Evolutionary conservation across 2,113 vertebrate genomes (phyloP).

Genomic region (Pogona vitticeps): DNA sequence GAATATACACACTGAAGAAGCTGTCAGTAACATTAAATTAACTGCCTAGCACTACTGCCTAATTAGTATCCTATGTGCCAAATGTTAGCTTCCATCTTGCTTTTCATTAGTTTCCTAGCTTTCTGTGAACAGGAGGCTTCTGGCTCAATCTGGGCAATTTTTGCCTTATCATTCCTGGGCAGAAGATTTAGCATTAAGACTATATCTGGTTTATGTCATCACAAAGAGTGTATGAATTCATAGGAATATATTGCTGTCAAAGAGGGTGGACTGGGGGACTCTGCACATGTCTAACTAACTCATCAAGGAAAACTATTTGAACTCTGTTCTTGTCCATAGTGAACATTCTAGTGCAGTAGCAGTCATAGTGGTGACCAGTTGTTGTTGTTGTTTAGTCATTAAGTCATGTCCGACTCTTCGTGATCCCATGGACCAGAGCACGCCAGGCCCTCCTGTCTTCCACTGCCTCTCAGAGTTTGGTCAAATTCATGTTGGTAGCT

Average conservation of each 20-base stretch:
- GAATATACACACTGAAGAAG: neutral
- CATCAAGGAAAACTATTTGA: neutral
- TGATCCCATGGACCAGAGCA: too few species aligned
- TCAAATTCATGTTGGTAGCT: too few species aligned
- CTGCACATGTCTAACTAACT: neutral
- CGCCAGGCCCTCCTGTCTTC: too few species aligned
- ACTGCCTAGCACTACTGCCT: conserved; percentile 2
- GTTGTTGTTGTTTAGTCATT: too few species aligned
- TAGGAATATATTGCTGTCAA: neutral
- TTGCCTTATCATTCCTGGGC: neutral
- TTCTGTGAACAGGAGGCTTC: neutral
- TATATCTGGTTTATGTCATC: too few species aligned
- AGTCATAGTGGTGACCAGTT: too few species aligned
- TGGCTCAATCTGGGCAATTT: neutral
- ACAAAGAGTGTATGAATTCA: neutral
- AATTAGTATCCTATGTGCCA: conserved; percentile 31
- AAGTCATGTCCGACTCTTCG: too few species aligned
- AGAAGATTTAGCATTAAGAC: neutral
- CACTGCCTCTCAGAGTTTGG: too few species aligned
- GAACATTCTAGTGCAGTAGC: too few species aligned
- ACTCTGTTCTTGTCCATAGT: neutral
- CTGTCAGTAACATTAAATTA: conserved; percentile 24
- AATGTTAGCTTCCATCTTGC: neutral
- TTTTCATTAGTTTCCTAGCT: conserved; percentile 2
- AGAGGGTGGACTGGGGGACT: too few species aligned